Percentiles rank a stretch among this genome's conserved stretches.
Evolutionary conservation across 2,888 invertebrate species (phyloP).

Genomic region (Erebia epiphron): DNA sequence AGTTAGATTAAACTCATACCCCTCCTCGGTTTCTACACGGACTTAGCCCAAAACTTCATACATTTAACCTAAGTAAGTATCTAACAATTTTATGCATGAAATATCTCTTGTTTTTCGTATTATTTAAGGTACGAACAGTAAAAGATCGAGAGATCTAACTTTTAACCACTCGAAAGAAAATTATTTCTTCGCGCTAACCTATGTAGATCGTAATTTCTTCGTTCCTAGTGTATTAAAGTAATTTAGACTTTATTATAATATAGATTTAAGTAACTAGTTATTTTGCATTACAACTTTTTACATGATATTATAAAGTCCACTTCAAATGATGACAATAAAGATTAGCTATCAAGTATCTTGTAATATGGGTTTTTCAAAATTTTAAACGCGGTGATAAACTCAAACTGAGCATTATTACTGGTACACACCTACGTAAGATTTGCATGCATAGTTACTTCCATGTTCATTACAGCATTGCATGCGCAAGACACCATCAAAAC

Average conservation of each 20-base stretch:
- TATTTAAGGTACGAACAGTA: not conserved
- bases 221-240: not conserved
- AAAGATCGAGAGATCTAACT: not conserved
- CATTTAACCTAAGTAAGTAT: too few relatives aligned
- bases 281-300: not conserved
- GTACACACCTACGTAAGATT: not conserved
- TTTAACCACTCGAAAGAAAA: not conserved
- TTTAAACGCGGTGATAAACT: not conserved
- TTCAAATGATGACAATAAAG: conserved; percentile 12
- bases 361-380: conserved; percentile 11
- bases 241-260: not conserved
- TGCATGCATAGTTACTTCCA: too few relatives aligned
- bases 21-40: too few relatives aligned
- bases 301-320: not conserved
- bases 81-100: too few relatives aligned
- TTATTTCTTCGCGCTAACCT: not conserved
- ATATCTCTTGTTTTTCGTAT: too few relatives aligned
- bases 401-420: too few relatives aligned
- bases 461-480: conserved; percentile 13
- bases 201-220: not conserved
- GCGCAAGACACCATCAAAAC: conserved; percentile 20
- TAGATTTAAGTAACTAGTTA: not conserved
- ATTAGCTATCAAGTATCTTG: conserved; percentile 10
- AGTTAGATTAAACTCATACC: too few relatives aligned
- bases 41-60: too few relatives aligned